Evolutionary conservation across 2,113 vertebrate genomes (phyloP).

Genomic region (Ochotona curzoniae): DNA sequence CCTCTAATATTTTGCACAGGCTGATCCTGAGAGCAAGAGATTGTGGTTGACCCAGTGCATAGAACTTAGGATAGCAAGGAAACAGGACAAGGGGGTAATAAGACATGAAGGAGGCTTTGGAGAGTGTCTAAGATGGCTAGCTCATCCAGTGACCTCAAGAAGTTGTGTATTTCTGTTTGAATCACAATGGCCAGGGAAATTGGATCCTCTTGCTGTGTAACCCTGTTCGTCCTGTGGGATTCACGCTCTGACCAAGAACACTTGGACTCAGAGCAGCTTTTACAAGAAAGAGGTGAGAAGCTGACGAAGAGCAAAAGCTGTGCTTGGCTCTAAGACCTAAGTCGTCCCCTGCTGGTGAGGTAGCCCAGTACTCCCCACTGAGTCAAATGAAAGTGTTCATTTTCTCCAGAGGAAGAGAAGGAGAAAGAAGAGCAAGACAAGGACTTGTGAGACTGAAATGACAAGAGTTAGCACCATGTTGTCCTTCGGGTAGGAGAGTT

Average conservation of each 20-base stretch:
- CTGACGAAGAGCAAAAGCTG: neutral
- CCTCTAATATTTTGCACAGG: neutral
- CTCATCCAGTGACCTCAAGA: too few relatives aligned
- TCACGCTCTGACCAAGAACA: too few relatives aligned
- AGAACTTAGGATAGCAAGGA: neutral
- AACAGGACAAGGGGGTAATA: neutral
- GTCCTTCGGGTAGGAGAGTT: neutral
- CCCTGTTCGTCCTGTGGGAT: neutral
- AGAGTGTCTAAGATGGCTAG: neutral
- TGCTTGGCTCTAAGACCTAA: neutral
- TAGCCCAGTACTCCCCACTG: neutral
- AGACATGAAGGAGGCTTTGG: neutral
- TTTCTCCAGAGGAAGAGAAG: neutral
- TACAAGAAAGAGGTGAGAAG: neutral
- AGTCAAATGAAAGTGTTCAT: neutral
- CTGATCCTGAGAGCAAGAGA: neutral
- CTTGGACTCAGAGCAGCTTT: too few relatives aligned
- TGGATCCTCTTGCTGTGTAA: neutral
- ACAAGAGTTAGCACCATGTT: neutral
- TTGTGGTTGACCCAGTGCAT: rapidly evolving
- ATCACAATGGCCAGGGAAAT: rapidly evolving
- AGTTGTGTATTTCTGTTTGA: too few relatives aligned
- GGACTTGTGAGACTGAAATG: neutral
- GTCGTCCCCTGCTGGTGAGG: neutral
- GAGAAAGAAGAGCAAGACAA: neutral